A percentile compares a stretch with the other conserved stretches of the same genome.
Conservation (phyloP, 2,797 vertebrate genomes). For the Lepus oiostolus region DNA sequence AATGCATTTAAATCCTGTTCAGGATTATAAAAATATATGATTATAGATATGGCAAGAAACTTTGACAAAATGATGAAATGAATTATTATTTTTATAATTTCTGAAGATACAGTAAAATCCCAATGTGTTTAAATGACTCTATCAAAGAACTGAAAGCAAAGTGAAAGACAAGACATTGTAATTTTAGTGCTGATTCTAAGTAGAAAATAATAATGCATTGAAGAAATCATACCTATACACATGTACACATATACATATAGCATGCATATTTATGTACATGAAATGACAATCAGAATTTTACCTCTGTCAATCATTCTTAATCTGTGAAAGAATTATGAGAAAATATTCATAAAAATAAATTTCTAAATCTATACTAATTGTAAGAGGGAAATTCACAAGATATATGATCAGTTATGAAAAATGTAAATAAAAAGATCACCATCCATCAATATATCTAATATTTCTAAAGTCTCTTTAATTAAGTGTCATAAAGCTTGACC, state of each 20-base stretch:
- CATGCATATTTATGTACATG: not conserved
- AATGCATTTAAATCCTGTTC: not conserved
- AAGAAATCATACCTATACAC: not conserved
- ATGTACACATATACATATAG: not conserved
- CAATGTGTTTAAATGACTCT: not conserved
- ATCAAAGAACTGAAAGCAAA: not conserved
- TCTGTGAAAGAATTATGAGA: not conserved
- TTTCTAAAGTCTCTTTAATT: not conserved
- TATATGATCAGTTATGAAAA: not conserved
- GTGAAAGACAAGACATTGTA: not conserved
- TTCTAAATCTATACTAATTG: not conserved
- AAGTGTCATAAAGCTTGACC: not conserved
- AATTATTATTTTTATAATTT: not conserved
- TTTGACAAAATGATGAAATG: not conserved
- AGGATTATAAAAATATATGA: not conserved
- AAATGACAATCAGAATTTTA: not conserved
- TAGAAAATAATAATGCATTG: conserved; percentile 62
- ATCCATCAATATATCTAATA: not conserved
- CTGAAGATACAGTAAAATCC: not conserved
- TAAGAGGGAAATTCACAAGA: not conserved
- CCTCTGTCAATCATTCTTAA: not conserved
- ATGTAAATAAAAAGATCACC: not conserved
- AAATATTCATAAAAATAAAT: not conserved
- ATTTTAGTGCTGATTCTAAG: not conserved
- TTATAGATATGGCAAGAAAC: not conserved